These are phyloP conservation scores for Centruroides sculpturatus DNA, from an alignment of 1,140 invertebrate species.

Conservation along the genomic window DNA sequence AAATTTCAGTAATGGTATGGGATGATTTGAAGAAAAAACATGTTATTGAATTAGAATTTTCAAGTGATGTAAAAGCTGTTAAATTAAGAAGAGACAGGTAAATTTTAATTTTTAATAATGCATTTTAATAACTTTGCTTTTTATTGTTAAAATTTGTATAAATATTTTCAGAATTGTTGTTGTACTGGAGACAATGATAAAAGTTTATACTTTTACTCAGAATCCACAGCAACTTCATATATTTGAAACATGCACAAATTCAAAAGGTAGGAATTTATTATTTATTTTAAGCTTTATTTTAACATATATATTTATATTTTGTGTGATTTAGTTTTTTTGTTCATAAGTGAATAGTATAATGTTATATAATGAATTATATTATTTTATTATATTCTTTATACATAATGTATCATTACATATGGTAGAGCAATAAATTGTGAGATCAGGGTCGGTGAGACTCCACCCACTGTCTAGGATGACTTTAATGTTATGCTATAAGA, in stretches of 20 bases:
- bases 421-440: too few species aligned
- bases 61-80: slow-evolving; percentile 78
- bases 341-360: too few species aligned
- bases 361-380: too few species aligned
- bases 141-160: not conserved
- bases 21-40: slow-evolving; percentile 91
- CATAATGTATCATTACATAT: too few species aligned
- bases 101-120: slow-evolving; percentile 5
- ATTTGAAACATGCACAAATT: slow-evolving; percentile 90
- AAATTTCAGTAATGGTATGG: slow-evolving; percentile 78
- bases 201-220: slow-evolving; percentile 96
- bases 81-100: slow-evolving; percentile 69
- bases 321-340: too few species aligned
- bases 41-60: slow-evolving; percentile 89
- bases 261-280: slow-evolving; percentile 41
- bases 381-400: too few species aligned
- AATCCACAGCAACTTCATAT: slow-evolving; percentile 87
- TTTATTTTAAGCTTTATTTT: not conserved
- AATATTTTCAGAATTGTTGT: slow-evolving; percentile 64
- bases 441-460: too few species aligned
- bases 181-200: slow-evolving; percentile 85
- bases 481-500: too few species aligned
- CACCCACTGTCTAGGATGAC: too few species aligned
- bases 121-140: slow-evolving; percentile 1
- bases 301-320: too few species aligned